Percentiles rank a stretch among this genome's conserved stretches.
These are phyloP conservation scores for Schizopygopsis pylzovi DNA, from an alignment of 2,797 vertebrate genomes.

Conservation along the genomic window DNA sequence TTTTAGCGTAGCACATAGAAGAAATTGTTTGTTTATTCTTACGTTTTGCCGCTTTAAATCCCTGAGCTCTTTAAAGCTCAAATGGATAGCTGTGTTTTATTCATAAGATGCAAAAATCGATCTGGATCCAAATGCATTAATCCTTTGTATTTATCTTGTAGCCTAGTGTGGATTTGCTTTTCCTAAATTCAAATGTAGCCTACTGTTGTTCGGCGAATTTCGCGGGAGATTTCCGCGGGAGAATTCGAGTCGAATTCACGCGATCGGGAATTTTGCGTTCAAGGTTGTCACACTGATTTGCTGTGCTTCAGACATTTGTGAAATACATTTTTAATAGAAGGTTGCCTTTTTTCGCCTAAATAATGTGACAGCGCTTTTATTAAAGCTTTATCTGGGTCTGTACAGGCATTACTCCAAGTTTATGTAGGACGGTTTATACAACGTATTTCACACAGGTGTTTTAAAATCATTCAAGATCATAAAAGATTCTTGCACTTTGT, in stretches of 20 bases:
- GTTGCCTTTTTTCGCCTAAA: not conserved
- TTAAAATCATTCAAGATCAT: conserved; percentile 7
- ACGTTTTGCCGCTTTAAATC: not conserved
- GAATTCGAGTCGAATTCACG: not conserved
- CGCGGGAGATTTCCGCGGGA: not conserved
- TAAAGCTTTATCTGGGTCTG: not conserved
- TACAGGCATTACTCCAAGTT: not conserved
- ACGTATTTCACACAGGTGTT: not conserved
- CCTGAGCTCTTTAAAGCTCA: not conserved
- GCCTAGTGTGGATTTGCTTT: not conserved
- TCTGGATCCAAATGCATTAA: not conserved
- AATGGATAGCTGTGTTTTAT: not conserved
- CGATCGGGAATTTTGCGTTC: no score
- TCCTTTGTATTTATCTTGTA: not conserved
- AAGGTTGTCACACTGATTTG: not conserved
- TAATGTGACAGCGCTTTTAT: not conserved
- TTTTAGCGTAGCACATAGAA: not conserved
- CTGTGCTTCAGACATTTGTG: not conserved
- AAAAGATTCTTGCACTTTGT: not conserved
- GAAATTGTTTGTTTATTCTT: not conserved
- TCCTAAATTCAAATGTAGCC: no score
- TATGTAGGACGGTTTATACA: not conserved
- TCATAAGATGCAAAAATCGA: not conserved
- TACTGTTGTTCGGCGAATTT: no score
- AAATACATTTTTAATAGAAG: not conserved